Conservation (phyloP, 64 coral and sea anemone species). For the Porites australiensis region DNA sequence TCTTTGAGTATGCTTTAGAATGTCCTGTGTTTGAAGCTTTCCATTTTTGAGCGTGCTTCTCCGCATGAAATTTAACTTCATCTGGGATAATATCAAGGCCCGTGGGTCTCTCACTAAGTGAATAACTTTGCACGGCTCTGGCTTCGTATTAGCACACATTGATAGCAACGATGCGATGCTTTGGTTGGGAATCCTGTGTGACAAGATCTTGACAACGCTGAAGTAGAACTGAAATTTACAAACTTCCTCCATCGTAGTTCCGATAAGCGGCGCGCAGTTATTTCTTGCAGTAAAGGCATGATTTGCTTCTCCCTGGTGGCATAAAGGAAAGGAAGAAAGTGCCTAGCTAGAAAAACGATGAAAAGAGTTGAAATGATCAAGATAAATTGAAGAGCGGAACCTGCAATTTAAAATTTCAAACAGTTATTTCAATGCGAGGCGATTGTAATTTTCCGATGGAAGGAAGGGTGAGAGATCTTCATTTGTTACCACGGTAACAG, state of each 20-base stretch:
- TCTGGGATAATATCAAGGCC: neutral
- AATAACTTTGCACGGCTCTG: neutral
- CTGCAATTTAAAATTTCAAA: neutral
- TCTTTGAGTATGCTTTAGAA: too few relatives aligned
- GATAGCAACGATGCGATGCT: neutral
- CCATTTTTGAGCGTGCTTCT: too few relatives aligned
- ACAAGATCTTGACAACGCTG: neutral
- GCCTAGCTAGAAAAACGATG: neutral
- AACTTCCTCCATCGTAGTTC: neutral
- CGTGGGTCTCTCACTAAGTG: conserved; percentile 1
- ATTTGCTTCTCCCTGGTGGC: neutral
- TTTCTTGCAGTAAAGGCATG: neutral
- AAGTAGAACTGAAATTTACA: neutral
- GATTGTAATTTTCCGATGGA: neutral
- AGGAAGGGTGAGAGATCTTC: too few relatives aligned
- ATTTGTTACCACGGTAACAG: neutral
- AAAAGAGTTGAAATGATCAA: neutral
- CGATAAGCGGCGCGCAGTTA: neutral
- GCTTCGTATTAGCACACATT: neutral
- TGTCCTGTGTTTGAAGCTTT: too few relatives aligned
- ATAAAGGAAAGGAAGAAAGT: neutral
- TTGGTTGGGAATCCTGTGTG: neutral
- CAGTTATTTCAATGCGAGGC: neutral
- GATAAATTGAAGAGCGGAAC: neutral
- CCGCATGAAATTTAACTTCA: neutral